phyloP scores from a whole-genome alignment of 1,140 invertebrate species.

The Diachasma alloeum region DNA sequence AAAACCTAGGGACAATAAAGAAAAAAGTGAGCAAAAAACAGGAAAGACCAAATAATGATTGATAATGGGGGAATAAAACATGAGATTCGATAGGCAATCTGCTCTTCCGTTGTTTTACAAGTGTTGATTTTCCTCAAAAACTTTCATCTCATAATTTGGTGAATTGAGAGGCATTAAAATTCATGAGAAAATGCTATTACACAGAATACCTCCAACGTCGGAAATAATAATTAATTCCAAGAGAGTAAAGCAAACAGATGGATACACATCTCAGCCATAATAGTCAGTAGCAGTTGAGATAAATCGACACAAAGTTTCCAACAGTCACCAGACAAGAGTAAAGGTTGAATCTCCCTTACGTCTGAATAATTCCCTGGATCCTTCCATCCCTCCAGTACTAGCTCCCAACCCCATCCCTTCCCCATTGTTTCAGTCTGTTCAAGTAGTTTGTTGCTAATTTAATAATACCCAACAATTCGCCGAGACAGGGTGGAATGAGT shows the following conservation, averaged over 20 bases:
- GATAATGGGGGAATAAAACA: neutral
- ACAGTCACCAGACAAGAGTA: neutral
- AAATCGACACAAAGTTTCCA: conserved; percentile 1
- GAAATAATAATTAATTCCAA: neutral
- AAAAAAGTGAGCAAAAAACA: neutral
- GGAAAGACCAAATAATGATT: neutral
- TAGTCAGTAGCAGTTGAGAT: neutral
- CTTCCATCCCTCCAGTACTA: neutral
- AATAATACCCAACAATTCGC: neutral
- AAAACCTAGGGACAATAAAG: neutral
- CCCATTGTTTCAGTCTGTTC: neutral
- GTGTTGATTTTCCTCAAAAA: no score
- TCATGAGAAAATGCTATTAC: neutral
- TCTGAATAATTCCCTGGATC: neutral
- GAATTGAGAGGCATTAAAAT: no score
- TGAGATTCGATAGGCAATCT: neutral
- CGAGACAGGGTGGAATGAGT: neutral
- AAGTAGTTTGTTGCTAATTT: neutral
- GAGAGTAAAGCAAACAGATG: neutral
- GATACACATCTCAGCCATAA: neutral
- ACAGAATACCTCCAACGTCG: neutral
- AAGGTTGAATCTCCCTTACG: neutral
- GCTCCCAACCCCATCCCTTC: neutral
- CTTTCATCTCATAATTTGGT: no score
- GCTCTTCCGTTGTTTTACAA: no score